These are phyloP conservation scores for Lamprotornis superbus DNA, from an alignment of 2,113 vertebrate genomes.

Conservation along the genomic window DNA sequence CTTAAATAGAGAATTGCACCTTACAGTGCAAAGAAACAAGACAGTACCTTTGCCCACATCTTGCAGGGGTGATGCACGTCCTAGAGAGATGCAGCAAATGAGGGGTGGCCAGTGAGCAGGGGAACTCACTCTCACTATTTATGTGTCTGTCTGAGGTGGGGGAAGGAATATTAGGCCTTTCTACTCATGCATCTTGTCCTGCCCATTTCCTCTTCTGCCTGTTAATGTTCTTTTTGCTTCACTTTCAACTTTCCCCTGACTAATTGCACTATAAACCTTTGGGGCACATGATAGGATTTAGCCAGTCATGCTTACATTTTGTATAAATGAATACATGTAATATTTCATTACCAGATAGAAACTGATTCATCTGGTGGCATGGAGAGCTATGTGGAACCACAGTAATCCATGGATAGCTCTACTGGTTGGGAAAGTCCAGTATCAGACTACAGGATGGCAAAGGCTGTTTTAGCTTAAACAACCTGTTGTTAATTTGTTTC, in stretches of 20 bases:
- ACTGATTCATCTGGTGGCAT: neutral
- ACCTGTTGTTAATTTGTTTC: neutral
- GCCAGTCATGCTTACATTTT: neutral
- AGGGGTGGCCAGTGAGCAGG: neutral
- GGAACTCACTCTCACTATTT: neutral
- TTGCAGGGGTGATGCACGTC: neutral
- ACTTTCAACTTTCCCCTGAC: conserved; percentile 21
- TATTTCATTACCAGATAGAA: neutral
- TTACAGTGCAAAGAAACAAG: neutral
- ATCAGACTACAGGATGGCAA: neutral
- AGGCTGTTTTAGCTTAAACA: neutral
- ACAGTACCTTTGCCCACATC: conserved; percentile 67
- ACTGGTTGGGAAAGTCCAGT: neutral
- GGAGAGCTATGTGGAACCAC: neutral
- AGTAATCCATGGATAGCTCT: neutral
- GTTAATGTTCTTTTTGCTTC: conserved; percentile 61
- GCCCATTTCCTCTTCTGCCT: conserved; percentile 18
- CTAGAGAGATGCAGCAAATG: neutral
- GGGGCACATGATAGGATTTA: neutral
- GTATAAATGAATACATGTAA: neutral
- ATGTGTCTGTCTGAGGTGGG: neutral
- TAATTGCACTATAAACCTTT: neutral
- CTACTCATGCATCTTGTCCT: neutral
- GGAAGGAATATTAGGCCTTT: neutral
- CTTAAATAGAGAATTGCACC: neutral